Conservation (phyloP, 2,797 vertebrate species). For the Hylomyscus alleni region DNA sequence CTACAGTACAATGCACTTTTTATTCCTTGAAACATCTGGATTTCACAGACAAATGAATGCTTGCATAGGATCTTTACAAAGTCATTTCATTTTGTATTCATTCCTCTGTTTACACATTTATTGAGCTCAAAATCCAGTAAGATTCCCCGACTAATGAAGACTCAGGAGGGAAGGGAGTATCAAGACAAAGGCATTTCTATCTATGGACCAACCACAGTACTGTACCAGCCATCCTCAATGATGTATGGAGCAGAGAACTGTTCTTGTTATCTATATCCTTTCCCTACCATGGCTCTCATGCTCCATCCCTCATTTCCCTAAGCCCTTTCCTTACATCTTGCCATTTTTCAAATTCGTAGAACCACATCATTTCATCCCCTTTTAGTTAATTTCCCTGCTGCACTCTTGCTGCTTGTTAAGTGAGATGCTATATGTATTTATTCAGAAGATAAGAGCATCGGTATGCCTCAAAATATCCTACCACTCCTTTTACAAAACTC, state of each 20-base stretch:
- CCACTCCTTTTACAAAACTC: not conserved
- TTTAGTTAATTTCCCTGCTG: not conserved
- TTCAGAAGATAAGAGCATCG: not conserved
- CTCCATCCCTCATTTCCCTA: not conserved
- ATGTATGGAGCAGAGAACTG: not conserved
- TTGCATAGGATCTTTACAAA: constrained; percentile 41
- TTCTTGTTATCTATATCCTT: not conserved
- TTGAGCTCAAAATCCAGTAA: not conserved
- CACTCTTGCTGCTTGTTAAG: not conserved
- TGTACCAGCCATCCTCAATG: not conserved
- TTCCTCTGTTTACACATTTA: not conserved
- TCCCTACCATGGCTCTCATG: not conserved
- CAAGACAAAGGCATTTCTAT: not conserved
- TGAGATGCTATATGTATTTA: not conserved
- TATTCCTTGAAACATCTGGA: not conserved
- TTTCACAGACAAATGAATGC: constrained; percentile 19
- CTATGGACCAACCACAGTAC: not conserved
- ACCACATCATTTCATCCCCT: not conserved
- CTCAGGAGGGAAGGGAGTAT: not conserved
- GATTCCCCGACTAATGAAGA: not conserved
- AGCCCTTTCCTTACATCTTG: not conserved
- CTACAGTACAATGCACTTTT: not conserved
- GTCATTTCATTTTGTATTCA: not conserved
- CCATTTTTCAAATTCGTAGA: not conserved
- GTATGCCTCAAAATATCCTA: not conserved